Base-by-base conservation (phyloP, 2,113 vertebrate genomes). In the Budorcas taxicolor region DNA sequence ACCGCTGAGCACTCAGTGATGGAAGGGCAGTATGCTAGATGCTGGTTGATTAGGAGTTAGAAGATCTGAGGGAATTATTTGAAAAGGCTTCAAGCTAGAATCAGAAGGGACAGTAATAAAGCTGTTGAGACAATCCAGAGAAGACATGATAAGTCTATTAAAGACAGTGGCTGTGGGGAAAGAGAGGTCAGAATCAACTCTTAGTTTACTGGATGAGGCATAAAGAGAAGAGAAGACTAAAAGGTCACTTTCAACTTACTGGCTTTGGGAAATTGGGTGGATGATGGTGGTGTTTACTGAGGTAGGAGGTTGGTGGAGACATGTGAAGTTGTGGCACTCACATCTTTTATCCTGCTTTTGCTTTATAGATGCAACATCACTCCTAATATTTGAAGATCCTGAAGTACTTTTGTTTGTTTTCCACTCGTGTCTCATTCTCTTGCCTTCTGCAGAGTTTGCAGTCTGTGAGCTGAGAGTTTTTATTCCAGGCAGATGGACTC, bases 211-310 rank as follows among this genome's bases (percentile, higher is more conserved):
- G 78, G 78, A 62, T 36, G 33, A 93, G 67, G 45, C 58, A 3
- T 7, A 50, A 80, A 14, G 31, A 50, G 47, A 60, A 93, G 81
- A 23, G 67, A 64, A 93, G 33, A 57, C 45, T 19, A 12, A 82
- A 93, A 55, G 53, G 19, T 96, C 81, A 10, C 40, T 78, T 53
- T 83, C 62, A 47, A 43, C 29, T 50, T 58, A 60, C 81, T 87
- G 43, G n/a, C 74, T 91, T 64, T 74, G 62, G 86, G 76, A 60
- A 50, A 52, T 1, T 17, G 43, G 53, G 16, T 83, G 19, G 60
- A 25, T 17, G 62, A 86, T 5, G 33, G n/a, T 4, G 23, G 25
- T 21, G 6, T 91, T 84, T 27, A 7, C 43, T 6, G 43, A 55
- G 55, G 33, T 10, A 43, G 64, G 62, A 71, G 36, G 57, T 31